Evolutionary conservation across 1,140 invertebrate species (phyloP).

Genomic region (Sarcophaga peregrina): DNA sequence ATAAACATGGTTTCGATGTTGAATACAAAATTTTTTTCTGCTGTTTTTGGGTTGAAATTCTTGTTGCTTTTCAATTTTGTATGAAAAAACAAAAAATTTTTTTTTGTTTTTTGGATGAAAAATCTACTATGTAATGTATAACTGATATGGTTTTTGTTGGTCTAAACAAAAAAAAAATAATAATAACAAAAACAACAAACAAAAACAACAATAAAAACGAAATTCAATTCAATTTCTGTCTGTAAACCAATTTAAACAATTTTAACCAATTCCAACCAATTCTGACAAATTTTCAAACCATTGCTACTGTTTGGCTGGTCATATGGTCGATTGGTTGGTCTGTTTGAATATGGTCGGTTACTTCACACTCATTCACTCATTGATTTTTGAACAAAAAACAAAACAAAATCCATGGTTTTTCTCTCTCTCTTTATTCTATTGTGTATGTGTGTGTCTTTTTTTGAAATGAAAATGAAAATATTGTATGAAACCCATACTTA

Average conservation of each 20-base stretch:
- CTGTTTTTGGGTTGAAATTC: too few species aligned
- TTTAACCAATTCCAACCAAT: conserved; percentile 28
- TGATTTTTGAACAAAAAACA: conserved; percentile 3
- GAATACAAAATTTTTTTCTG: not conserved
- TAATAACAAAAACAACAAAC: too few species aligned
- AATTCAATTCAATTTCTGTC: conserved; percentile 28
- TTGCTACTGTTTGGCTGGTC: conserved; percentile 14
- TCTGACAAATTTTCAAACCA: conserved; percentile 19
- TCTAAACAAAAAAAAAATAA: too few species aligned
- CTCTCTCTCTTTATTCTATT: too few species aligned
- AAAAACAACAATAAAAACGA: too few species aligned
- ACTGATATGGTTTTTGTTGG: too few species aligned
- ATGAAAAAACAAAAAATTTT: too few species aligned
- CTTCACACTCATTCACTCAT: not conserved
- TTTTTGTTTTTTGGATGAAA: too few species aligned
- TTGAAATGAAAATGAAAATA: conserved; percentile 1
- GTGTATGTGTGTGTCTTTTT: too few species aligned
- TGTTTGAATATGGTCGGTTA: conserved; percentile 24
- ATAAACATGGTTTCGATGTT: not conserved
- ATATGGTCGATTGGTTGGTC: conserved; percentile 17
- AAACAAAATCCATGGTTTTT: not conserved
- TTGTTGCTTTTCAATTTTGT: too few species aligned
- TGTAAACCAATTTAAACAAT: conserved; percentile 41
- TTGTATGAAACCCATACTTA: conserved; percentile 1
- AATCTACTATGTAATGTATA: too few species aligned